Conservation (phyloP, 2,113 vertebrate species). For the Numenius arquata region DNA sequence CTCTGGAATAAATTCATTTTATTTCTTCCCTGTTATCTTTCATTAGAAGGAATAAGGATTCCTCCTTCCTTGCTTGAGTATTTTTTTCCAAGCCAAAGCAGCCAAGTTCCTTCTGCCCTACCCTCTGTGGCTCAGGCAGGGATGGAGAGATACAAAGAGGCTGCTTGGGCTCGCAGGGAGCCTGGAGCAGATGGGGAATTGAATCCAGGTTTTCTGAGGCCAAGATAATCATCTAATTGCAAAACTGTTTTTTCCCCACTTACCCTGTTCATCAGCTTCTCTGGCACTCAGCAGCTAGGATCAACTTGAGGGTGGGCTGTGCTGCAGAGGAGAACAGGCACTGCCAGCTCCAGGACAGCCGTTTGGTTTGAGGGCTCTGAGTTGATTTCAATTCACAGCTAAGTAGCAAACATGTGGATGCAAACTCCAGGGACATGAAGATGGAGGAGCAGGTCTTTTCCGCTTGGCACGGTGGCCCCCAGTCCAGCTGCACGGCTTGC, state of each 20-base stretch:
- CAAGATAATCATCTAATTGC: background rate
- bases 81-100: background rate
- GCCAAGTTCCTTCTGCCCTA: background rate
- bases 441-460: background rate
- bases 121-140: background rate
- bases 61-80: background rate
- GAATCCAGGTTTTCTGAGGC: slow-evolving; percentile 10
- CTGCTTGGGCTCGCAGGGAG: background rate
- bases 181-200: background rate
- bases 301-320: background rate
- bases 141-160: background rate
- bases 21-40: background rate
- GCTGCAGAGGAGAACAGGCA: background rate
- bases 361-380: background rate
- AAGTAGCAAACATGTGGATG: slow-evolving; percentile 21
- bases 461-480: background rate
- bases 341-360: slow-evolving; percentile 6
- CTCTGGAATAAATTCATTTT: background rate
- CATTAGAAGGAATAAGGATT: background rate
- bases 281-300: background rate
- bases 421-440: background rate
- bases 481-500: background rate
- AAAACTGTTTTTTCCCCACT: background rate
- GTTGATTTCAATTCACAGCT: background rate
- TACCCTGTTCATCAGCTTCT: background rate